A percentile compares a stretch with the other conserved stretches of the same genome.
Conservation (phyloP, 2,797 vertebrate species). For the Bryconaethiops microstoma region DNA sequence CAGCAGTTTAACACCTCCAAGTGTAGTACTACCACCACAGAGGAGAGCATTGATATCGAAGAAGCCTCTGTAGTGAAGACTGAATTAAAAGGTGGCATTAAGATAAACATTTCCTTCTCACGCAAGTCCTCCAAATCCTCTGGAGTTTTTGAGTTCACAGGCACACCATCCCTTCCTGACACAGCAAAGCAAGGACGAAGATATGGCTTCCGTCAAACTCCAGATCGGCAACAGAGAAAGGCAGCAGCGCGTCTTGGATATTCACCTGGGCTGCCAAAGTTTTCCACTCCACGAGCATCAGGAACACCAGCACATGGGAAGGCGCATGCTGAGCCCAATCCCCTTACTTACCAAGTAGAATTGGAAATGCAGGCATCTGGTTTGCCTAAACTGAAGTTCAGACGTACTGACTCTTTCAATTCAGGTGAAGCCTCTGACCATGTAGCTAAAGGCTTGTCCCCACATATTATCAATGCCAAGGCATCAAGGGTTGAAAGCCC, state of each 20-base stretch:
- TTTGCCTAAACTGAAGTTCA: slow-evolving; percentile 89
- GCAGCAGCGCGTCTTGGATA: slow-evolving; percentile 80
- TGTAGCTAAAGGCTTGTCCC: slow-evolving; percentile 49
- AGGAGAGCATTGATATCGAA: slow-evolving; percentile 70
- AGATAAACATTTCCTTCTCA: slow-evolving; percentile 71
- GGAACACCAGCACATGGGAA: slow-evolving; percentile 44
- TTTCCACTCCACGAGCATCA: slow-evolving; percentile 68
- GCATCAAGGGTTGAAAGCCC: slow-evolving; percentile 67
- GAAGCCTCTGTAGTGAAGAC: slow-evolving; percentile 68
- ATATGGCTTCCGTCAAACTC: slow-evolving; percentile 79
- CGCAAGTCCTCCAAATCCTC: slow-evolving; percentile 68
- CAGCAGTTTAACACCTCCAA: slow-evolving; percentile 68
- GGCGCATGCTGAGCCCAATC: slow-evolving; percentile 38
- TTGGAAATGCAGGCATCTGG: slow-evolving; percentile 90
- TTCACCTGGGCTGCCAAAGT: slow-evolving; percentile 53
- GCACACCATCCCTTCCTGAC: slow-evolving; percentile 38
- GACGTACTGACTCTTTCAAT: slow-evolving; percentile 77
- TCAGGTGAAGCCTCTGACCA: slow-evolving; percentile 56
- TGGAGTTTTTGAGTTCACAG: slow-evolving; percentile 53
- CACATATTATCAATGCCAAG: slow-evolving; percentile 59
- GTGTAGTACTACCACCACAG: slow-evolving; percentile 65
- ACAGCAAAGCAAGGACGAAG: slow-evolving; percentile 51
- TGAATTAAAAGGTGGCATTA: slow-evolving; percentile 66
- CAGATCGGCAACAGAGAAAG: slow-evolving; percentile 82
- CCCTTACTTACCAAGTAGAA: slow-evolving; percentile 84